Conservation (phyloP, 2,888 invertebrate species). For the Patella depressa region DNA sequence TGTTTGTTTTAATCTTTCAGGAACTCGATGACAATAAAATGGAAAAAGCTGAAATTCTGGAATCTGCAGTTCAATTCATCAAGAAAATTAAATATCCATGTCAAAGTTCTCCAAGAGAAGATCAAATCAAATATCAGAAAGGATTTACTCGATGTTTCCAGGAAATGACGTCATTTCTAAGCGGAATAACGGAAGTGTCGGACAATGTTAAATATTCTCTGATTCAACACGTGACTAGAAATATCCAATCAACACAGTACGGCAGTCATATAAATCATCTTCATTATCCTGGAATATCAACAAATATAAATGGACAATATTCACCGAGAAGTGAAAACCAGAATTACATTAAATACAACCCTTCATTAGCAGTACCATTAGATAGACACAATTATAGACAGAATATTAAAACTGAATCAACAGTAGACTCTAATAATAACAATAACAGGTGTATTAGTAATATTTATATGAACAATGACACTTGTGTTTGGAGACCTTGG, state of each 20-base stretch:
- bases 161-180: neutral
- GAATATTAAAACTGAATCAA: neutral
- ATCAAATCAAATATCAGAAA: neutral
- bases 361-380: neutral
- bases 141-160: neutral
- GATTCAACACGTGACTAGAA: neutral
- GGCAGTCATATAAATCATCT: neutral
- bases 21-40: neutral
- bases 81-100: neutral
- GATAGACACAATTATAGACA: neutral
- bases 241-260: neutral
- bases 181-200: neutral
- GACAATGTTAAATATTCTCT: neutral
- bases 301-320: neutral
- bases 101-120: neutral
- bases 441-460: neutral
- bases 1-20: too few species aligned
- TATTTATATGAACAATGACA: neutral
- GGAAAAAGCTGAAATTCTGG: neutral
- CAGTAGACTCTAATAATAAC: neutral
- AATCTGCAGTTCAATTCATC: neutral
- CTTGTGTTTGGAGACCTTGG: slow-evolving; percentile 5
- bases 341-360: neutral
- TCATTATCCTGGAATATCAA: neutral
- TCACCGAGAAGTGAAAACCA: neutral